Evolutionary conservation across 1,140 invertebrate genomes (phyloP).

Genomic region (Nasonia vitripennis): DNA sequence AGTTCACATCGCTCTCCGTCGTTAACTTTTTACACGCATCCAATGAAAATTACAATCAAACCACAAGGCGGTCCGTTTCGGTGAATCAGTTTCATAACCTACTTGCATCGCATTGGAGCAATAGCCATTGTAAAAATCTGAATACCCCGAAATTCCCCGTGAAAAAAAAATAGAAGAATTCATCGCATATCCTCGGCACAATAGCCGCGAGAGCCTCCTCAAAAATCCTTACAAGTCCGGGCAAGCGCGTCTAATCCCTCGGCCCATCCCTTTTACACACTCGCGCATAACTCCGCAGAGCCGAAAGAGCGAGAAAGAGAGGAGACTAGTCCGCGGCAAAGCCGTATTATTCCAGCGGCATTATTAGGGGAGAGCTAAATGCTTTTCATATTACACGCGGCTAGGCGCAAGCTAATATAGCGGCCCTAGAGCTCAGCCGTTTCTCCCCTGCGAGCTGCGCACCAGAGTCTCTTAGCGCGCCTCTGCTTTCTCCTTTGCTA

Average conservation of each 20-base stretch:
- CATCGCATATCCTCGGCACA: background rate
- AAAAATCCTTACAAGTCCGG: background rate
- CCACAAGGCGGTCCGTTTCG: too few species aligned
- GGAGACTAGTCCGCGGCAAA: background rate
- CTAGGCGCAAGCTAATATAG: constrained; percentile 26
- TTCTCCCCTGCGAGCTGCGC: background rate
- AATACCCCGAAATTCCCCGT: background rate
- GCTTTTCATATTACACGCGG: constrained; percentile 46
- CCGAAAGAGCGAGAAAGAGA: background rate
- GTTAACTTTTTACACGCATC: background rate
- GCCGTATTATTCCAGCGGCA: constrained; percentile 34
- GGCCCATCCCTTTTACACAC: background rate
- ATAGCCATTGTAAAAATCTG: background rate
- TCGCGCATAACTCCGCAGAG: background rate
- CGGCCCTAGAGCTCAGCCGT: background rate
- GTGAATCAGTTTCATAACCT: too few species aligned
- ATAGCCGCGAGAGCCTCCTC: background rate
- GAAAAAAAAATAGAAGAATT: background rate
- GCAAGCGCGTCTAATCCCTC: background rate
- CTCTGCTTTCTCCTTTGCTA: background rate
- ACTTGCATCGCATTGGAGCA: too few species aligned
- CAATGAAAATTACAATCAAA: background rate
- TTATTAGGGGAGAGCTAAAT: constrained; percentile 45
- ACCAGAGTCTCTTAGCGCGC: constrained; percentile 2
- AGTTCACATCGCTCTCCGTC: background rate